Evolutionary conservation across 2,113 vertebrate species (phyloP).

Genomic region (Himantopus leucocephalus): DNA sequence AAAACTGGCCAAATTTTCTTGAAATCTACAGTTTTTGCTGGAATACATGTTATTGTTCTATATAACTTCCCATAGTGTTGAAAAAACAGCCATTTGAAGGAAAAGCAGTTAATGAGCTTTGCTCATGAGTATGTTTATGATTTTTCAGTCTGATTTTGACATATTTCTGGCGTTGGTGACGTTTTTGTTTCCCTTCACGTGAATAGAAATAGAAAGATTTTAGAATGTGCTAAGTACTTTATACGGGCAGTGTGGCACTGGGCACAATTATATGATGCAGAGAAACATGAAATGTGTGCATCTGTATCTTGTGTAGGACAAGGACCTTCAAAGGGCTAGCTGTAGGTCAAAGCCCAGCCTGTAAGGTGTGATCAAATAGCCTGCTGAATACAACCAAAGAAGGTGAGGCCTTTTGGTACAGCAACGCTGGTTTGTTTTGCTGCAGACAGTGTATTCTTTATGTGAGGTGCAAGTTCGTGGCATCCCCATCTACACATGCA

Average conservation of each 20-base stretch:
- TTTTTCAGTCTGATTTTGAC: conserved; percentile 14
- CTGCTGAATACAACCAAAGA: neutral
- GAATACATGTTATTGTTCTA: neutral
- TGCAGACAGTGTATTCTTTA: neutral
- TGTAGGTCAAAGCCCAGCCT: neutral
- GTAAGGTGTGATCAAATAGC: neutral
- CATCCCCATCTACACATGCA: neutral
- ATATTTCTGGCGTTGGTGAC: neutral
- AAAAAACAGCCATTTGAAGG: neutral
- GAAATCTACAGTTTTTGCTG: neutral
- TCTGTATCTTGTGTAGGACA: neutral
- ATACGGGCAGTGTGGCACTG: neutral
- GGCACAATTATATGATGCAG: neutral
- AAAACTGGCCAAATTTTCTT: neutral
- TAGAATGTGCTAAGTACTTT: neutral
- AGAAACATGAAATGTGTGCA: neutral
- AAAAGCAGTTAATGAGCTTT: neutral
- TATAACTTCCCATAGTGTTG: neutral
- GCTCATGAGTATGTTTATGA: neutral
- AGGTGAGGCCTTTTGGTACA: neutral
- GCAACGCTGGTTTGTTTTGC: neutral
- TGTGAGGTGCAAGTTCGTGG: neutral
- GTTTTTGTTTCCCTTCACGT: neutral
- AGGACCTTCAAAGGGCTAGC: neutral
- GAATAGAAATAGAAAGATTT: neutral